Base-by-base conservation (phyloP, 2,888 invertebrate species). In the Microplitis manilae region DNA sequence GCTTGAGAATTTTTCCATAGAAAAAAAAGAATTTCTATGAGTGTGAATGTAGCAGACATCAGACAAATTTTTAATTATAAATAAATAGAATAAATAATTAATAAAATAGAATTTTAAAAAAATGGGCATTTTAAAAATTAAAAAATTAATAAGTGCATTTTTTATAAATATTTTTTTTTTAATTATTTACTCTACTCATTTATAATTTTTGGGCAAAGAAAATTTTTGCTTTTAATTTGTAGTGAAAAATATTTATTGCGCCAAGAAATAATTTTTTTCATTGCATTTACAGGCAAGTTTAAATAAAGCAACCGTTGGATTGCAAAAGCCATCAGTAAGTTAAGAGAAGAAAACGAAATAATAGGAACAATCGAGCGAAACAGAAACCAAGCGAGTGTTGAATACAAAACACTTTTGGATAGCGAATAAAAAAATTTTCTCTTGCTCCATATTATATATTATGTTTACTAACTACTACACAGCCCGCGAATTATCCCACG, bases 401-500 rank as follows among this genome's bases (percentile, higher is more conserved):
- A 41, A 40, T 68, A 68, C 39, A 68, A 13, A 40, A 40, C 17
- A 69, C 13, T 69, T 50, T 20, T 59, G 40, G 50, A 50, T 50
- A 50, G 50, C 50, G 50, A 50, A 50, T 30, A 30, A 30, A 30
- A 68, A 59, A 13, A 70, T 70, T 70, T 70, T 70, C 70, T 59
- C 70, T 70, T 30, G 30, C 13, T 50, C 50, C 59, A 60, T 70
- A 30, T 30, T 30, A 30, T 13, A 17, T 62, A 62, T 20, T 75
- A 68, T 17, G n/a, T 17, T 60, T 61, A 39, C 30, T 75, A 15
- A 20, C 7, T 41, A 17, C 30, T 69, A 60, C 68, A 39, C 20
- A 68, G n/a, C n/a, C 9, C 38, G 13, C 38, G 68, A 72, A 72
- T 76, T 67, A 76, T 72, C 72, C 72, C 72, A 76, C 76, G 72